These are phyloP conservation scores for Plebejus melissa DNA, from an alignment of 2,888 invertebrate genomes.

Conservation along the genomic window DNA sequence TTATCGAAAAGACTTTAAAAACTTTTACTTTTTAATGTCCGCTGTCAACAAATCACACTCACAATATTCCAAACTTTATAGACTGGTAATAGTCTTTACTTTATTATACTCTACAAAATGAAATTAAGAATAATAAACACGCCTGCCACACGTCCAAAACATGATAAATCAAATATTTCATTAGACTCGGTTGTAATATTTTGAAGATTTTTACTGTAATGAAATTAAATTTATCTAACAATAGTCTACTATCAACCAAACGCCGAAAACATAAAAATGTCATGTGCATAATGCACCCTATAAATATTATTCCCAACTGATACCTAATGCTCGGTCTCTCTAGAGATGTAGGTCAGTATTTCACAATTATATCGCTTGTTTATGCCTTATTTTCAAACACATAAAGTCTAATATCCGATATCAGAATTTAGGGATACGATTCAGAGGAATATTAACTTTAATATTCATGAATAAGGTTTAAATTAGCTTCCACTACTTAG, in stretches of 20 bases:
- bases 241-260: conserved; percentile 59
- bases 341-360: conserved; percentile 75
- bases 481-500: conserved; percentile 34
- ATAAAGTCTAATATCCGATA: conserved; percentile 48
- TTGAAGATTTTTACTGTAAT: conserved; percentile 38
- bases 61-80: neutral
- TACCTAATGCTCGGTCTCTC: conserved; percentile 68
- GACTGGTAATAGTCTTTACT: neutral
- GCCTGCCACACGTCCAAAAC: neutral
- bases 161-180: conserved; percentile 22
- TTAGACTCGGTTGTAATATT: conserved; percentile 15
- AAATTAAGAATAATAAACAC: neutral
- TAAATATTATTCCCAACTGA: conserved; percentile 74
- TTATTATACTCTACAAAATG: neutral
- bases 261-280: conserved; percentile 75
- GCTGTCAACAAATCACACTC: neutral
- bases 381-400: conserved; percentile 42
- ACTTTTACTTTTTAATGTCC: too few relatives aligned
- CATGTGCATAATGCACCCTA: conserved; percentile 75
- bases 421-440: neutral
- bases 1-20: too few relatives aligned
- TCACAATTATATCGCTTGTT: conserved; percentile 45
- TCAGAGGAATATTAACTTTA: conserved; percentile 38
- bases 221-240: conserved; percentile 49
- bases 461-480: neutral